phyloP scores from a whole-genome alignment of 2,888 invertebrate species.

The Drosophila vallismaia region DNA sequence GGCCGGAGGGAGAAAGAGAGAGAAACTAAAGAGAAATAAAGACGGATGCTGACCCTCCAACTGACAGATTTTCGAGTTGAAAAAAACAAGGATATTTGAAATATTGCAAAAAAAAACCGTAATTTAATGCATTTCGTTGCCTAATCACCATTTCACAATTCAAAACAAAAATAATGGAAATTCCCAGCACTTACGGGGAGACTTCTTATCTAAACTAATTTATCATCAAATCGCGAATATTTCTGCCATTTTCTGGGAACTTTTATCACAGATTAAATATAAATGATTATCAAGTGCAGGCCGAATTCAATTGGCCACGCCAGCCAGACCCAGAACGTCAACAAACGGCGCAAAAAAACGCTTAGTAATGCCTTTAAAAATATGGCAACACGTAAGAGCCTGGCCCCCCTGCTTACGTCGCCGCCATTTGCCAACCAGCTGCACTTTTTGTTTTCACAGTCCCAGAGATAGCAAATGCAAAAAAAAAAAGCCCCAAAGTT shows the following conservation, averaged over 20 bases:
- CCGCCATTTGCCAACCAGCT: neutral
- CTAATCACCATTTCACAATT: neutral
- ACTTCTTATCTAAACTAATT: conserved; percentile 11
- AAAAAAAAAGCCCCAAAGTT: conserved; percentile 53
- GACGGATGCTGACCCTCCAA: conserved; percentile 28
- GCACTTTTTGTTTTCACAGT: conserved; percentile 70
- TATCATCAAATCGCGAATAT: conserved; percentile 8
- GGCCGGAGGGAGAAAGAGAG: neutral
- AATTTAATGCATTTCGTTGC: too few species aligned
- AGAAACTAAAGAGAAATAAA: neutral
- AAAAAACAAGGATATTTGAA: neutral
- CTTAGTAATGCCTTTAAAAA: conserved; percentile 79
- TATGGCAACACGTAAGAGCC: conserved; percentile 79
- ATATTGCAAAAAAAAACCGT: too few species aligned
- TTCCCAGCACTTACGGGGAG: neutral
- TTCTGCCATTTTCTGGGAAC: conserved; percentile 15
- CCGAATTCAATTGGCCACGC: conserved; percentile 46
- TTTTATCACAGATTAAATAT: conserved; percentile 70
- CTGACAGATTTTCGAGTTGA: neutral
- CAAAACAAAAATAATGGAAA: neutral
- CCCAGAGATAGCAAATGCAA: conserved; percentile 46
- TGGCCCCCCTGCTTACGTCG: neutral
- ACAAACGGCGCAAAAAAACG: conserved; percentile 66
- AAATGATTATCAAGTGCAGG: conserved; percentile 68
- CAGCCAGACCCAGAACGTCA: conserved; percentile 32